Evolutionary conservation across 2,797 vertebrate species (phyloP).

Genomic region (Syngnathus acus): DNA sequence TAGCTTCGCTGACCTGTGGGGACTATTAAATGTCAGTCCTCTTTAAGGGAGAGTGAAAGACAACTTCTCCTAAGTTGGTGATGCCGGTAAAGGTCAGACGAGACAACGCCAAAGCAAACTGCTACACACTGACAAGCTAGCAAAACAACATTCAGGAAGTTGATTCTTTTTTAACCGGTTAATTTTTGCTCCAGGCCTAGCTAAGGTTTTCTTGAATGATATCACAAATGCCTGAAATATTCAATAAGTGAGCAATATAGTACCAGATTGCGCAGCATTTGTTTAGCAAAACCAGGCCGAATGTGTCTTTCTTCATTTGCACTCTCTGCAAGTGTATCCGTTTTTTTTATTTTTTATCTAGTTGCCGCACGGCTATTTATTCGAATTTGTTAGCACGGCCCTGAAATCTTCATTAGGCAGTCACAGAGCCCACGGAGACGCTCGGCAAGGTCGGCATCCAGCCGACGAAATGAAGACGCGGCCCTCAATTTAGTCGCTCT

Average conservation of each 20-base stretch:
- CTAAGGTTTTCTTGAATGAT: too few species aligned
- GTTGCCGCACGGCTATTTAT: conserved; percentile 61
- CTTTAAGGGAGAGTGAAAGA: conserved; percentile 71
- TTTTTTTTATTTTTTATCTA: conserved; percentile 41
- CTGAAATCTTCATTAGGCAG: conserved; percentile 72
- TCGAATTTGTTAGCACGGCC: conserved; percentile 67
- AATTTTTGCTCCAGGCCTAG: background rate
- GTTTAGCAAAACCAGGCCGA: background rate
- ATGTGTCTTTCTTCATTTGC: background rate
- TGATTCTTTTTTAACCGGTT: conserved; percentile 31
- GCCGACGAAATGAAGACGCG: conserved; percentile 48
- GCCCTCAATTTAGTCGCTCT: conserved; percentile 47
- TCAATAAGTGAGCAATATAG: background rate
- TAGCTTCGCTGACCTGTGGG: conserved; percentile 69
- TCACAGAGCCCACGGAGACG: conserved; percentile 36
- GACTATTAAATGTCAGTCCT: conserved; percentile 74
- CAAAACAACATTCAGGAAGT: background rate
- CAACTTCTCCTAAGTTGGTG: conserved; percentile 70
- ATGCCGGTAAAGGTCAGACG: conserved; percentile 71
- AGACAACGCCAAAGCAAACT: conserved; percentile 26
- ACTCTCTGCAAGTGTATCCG: conserved; percentile 1
- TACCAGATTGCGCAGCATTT: background rate
- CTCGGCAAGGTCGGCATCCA: conserved; percentile 57
- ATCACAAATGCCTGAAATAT: background rate
- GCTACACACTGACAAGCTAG: conserved; percentile 8